phyloP scores from a whole-genome alignment of 2,113 vertebrate species.

The Thryonomys swinderianus region DNA sequence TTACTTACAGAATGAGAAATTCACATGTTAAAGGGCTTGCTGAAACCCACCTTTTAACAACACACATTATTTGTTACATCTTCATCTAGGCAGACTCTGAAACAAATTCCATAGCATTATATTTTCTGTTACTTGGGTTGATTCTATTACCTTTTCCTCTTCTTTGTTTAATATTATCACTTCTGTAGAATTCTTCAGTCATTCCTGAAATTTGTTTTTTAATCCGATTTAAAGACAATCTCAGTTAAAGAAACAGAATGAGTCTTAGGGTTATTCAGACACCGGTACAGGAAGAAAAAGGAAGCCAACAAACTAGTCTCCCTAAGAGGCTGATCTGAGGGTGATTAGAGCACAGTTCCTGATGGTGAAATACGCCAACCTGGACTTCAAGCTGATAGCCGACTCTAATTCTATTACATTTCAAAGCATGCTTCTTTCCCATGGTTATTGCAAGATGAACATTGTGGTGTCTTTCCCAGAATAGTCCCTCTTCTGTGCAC shows the following conservation, averaged over 20 bases:
- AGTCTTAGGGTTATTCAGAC: neutral
- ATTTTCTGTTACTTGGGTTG: neutral
- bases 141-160: neutral
- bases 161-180: slow-evolving; percentile 7
- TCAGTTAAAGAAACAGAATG: slow-evolving; percentile 49
- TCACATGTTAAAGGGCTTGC: neutral
- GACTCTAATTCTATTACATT: neutral
- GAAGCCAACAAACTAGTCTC: slow-evolving; percentile 12
- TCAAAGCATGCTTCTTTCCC: neutral
- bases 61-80: neutral
- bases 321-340: neutral
- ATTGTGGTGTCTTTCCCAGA: neutral
- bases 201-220: neutral
- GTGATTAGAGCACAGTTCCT: neutral
- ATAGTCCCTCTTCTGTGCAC: neutral
- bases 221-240: neutral
- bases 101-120: neutral
- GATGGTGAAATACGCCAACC: neutral
- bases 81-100: neutral
- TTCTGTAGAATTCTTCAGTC: neutral
- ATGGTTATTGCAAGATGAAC: neutral
- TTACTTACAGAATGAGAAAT: slow-evolving; percentile 37
- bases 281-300: neutral
- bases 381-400: neutral
- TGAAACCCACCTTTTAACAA: neutral